Evolutionary conservation across 2,888 invertebrate genomes (phyloP).

Genomic region (Limnephilus lunatus): DNA sequence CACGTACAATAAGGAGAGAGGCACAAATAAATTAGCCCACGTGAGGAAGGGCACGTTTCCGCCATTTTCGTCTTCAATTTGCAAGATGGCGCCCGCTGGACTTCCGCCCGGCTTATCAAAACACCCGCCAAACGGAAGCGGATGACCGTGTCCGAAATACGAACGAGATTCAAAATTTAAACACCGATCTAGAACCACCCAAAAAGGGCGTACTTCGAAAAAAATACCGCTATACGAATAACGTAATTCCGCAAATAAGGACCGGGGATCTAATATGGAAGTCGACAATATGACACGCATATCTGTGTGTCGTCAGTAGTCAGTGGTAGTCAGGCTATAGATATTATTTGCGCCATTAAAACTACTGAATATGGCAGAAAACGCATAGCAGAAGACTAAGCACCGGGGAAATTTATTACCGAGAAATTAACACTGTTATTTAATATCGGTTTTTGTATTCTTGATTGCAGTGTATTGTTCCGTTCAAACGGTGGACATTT

Average conservation of each 20-base stretch:
- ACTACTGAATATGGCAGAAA: slow-evolving; percentile 16
- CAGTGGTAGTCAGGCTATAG: not conserved
- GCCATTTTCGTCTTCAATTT: slow-evolving; percentile 48
- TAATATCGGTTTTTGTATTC: not conserved
- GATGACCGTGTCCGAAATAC: slow-evolving; percentile 48
- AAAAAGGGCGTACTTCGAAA: slow-evolving; percentile 36
- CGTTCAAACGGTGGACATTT: not conserved
- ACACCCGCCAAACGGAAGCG: slow-evolving; percentile 56
- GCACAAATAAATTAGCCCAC: not conserved
- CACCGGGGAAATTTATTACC: slow-evolving; percentile 9
- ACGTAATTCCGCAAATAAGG: slow-evolving; percentile 17
- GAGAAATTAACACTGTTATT: slow-evolving; percentile 14
- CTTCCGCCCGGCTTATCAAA: slow-evolving; percentile 50
- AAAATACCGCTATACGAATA: slow-evolving; percentile 43
- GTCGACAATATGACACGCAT: slow-evolving; percentile 4
- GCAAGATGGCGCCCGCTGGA: slow-evolving; percentile 53
- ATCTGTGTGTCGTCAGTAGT: not conserved
- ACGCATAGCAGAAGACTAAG: slow-evolving; percentile 7
- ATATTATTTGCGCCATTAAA: slow-evolving; percentile 17
- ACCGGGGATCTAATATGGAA: not conserved
- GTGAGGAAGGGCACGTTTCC: slow-evolving; percentile 33
- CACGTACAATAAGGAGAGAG: not conserved
- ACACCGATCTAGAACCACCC: slow-evolving; percentile 44
- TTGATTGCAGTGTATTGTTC: not conserved
- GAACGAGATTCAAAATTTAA: slow-evolving; percentile 54